Evolutionary conservation across 2,888 invertebrate genomes (phyloP), one percentile per base, ranked within the genome.

Genomic region (Hypomecis punctinalis): DNA sequence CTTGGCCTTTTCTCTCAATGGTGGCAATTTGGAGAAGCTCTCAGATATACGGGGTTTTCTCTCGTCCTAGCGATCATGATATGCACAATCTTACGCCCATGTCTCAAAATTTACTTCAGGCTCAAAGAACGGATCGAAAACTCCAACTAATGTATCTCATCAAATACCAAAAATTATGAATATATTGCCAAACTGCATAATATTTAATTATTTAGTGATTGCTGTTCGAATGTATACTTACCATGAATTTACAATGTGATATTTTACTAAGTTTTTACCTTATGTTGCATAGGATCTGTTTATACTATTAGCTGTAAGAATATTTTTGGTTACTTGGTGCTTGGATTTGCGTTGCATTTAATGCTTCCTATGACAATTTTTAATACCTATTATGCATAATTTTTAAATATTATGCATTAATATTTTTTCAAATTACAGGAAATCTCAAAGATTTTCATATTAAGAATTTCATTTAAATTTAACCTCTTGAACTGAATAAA

Each of bases 31-130:
- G 89, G 89, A 13, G 90, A 91, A 63, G 76, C 82, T 57, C 76
- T 91, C 53, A 79, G 91, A 59, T 87, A 90, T 71, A 78, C 82
- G 5, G 78, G 81, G 76, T 74, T 93, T 49, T 59, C 80, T 56
- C 72, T 93, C 37, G 85, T 90, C 9, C 73, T 93, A 36, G 67
- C 83, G 11, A 77, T 91, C 40, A 84, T 89, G 84, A 64, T 91
- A 35, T 84, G 88, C 39, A 93, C 93, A 36, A 80, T 91, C 67
- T 69, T 93, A 66, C 81, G 93, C 51, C 93, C 93, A 8, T 81
- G 81, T 66, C 78, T 93, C 13, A 93, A 93, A 76, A 84, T 93
- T 63, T 93, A 91, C 75, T 91, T 92, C 69, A 85, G 93, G 51
- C 75, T 93, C 3, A 90, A 86, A 75, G 93, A 93, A 76, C 84